Conservation (phyloP, 2,888 invertebrate genomes). For the Amorpha juglandis region DNA sequence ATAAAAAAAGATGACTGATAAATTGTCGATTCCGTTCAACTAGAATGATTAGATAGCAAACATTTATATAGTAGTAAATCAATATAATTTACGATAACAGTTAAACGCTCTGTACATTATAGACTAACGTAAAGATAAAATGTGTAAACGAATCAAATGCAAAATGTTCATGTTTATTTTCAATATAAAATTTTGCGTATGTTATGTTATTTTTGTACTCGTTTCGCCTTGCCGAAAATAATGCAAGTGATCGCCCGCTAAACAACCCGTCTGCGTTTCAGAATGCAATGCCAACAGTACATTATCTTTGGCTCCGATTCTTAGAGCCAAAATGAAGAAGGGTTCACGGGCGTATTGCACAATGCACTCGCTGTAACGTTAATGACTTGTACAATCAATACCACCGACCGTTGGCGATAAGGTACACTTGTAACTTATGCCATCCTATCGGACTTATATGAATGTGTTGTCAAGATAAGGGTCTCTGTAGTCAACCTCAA, state of each 20-base stretch:
- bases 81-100: slow-evolving; percentile 11
- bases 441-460: too few relatives aligned
- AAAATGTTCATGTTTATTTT: neutral
- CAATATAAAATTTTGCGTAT: neutral
- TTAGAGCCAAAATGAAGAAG: slow-evolving; percentile 50
- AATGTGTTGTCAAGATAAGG: too few relatives aligned
- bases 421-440: neutral
- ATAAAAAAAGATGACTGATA: neutral
- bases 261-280: slow-evolving; percentile 33
- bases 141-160: neutral
- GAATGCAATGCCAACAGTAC: slow-evolving; percentile 46
- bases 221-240: slow-evolving; percentile 17
- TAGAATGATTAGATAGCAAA: slow-evolving; percentile 19
- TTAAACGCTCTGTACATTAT: neutral
- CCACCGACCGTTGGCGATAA: neutral
- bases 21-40: neutral
- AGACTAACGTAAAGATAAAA: neutral
- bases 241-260: slow-evolving; percentile 28
- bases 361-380: neutral
- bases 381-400: slow-evolving; percentile 2
- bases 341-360: slow-evolving; percentile 59
- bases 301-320: slow-evolving; percentile 51
- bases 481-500: too few relatives aligned
- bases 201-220: slow-evolving; percentile 12
- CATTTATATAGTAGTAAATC: slow-evolving; percentile 10